Base-by-base conservation (phyloP, 2,797 vertebrate species). In the Melanotaenia trifasciata region DNA sequence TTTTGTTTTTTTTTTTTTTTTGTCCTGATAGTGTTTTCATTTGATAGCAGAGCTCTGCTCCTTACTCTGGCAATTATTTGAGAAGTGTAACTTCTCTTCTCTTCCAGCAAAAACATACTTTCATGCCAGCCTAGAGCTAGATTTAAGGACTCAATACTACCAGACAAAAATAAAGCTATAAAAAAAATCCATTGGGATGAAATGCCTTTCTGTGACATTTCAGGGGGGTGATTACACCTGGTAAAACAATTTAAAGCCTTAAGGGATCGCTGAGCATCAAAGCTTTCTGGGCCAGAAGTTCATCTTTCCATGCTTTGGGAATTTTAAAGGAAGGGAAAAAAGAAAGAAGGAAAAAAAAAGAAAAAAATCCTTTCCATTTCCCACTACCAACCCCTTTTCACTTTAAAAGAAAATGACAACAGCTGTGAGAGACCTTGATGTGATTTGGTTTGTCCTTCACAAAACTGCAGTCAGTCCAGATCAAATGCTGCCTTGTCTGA, bases 251-350 rank as follows among this genome's bases (percentile, higher is more conserved):
- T 82, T 73, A 67, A 81, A 82, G 75, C 61, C 74, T 76, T 24
- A 50, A 79, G 77, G 81, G 84, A 86, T 85, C 84, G 78, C 81
- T 84, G 84, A 78, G 72, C 81, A 76, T 87, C 80, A 79, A 85
- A 83, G 22, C 40, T 67, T 76, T 81, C 70, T 72, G 74, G 66
- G 74, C 58, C 12, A 6, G 18, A 69, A 78, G 74, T 89, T 88
- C 59, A 83, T 88, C 85, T 87, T 70, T 87, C 74, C 72, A 51
- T 56, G 64, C 68, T 85, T 70, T 67, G 58, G 72, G 54, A 76
- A 64, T 59, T 76, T 33, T 45, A 45, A 58, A 54, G 45, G 35
- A 74, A 70, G 65, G 67, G 36, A 32, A 32, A 62, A 58, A 50
- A 33, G 18, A 4, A 45, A 5, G 7, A 16, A 16, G 11, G 12